These are phyloP conservation scores for Leptodactylus fuscus DNA, from an alignment of 2,113 vertebrate genomes.

Conservation along the genomic window DNA sequence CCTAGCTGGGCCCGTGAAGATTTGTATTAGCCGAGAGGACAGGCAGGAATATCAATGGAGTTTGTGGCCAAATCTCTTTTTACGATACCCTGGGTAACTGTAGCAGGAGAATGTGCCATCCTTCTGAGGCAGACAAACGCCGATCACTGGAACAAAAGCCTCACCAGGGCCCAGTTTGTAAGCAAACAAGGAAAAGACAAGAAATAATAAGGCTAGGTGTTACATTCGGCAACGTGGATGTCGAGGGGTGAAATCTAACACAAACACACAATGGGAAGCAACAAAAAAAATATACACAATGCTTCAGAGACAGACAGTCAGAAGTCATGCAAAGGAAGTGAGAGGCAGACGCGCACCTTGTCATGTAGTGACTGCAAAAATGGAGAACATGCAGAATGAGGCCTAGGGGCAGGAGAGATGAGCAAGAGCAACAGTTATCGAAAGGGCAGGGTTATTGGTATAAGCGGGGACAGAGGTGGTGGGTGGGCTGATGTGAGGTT, in stretches of 20 bases:
- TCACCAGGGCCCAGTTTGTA: conserved; percentile 51
- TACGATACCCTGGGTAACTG: conserved; percentile 61
- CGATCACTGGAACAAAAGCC: conserved; percentile 23
- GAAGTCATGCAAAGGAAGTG: neutral
- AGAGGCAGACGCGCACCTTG: neutral
- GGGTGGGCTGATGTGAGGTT: too few relatives aligned
- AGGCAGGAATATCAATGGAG: conserved; percentile 55
- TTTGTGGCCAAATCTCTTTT: conserved; percentile 60
- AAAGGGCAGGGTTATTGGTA: too few relatives aligned
- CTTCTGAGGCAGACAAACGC: conserved; percentile 61
- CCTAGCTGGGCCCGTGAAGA: conserved; percentile 61
- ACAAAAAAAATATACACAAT: neutral
- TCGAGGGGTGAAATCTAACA: conserved; percentile 14
- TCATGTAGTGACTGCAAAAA: neutral
- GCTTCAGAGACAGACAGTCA: neutral
- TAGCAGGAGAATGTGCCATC: conserved; percentile 62
- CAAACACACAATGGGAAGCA: conserved; percentile 11
- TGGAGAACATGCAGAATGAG: neutral
- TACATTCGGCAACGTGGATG: conserved; percentile 38
- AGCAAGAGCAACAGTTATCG: neutral
- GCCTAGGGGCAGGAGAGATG: neutral
- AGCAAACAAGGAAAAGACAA: conserved; percentile 57
- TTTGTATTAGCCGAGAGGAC: conserved; percentile 27
- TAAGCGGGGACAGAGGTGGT: too few relatives aligned
- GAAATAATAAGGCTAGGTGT: conserved; percentile 24